Conservation (phyloP, 30 jellyfish, hydroid and myxozoan genomes). For the Phacellophora camtschatica region DNA sequence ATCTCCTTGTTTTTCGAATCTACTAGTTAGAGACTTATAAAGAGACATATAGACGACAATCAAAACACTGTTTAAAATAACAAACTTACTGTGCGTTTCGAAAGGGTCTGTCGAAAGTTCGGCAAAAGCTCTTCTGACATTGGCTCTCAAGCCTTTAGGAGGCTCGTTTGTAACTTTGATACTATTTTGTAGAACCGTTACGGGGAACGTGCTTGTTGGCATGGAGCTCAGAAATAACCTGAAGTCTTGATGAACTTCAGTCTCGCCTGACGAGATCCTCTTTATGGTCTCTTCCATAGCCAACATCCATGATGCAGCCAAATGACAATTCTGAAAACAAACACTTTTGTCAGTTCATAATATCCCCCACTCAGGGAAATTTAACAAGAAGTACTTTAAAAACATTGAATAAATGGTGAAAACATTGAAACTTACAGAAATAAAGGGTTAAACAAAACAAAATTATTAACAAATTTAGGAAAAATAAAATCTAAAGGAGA, state of each 20-base stretch:
- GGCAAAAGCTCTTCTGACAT: conserved; percentile 86
- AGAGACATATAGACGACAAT: too few species aligned
- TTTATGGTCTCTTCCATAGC: conserved; percentile 83
- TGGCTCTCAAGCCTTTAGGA: conserved; percentile 95
- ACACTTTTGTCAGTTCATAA: not conserved
- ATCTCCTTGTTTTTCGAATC: too few species aligned
- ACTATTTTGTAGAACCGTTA: conserved; percentile 92
- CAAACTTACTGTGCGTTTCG: conserved; percentile 83
- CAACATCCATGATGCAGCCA: conserved; percentile 99
- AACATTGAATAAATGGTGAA: too few species aligned
- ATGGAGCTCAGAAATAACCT: conserved; percentile 90
- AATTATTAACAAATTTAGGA: too few species aligned
- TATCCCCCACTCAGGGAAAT: too few species aligned
- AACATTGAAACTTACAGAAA: too few species aligned
- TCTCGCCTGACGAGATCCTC: conserved; percentile 78
- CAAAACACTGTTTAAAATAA: conserved; percentile 36
- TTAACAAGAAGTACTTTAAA: too few species aligned
- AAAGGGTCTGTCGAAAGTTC: conserved; percentile 80
- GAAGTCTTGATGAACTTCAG: conserved; percentile 87
- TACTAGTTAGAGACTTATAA: too few species aligned
- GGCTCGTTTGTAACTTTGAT: conserved; percentile 98
- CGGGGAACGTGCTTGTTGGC: conserved; percentile 97
- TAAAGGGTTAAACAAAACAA: too few species aligned
- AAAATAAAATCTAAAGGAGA: too few species aligned
- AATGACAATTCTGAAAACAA: conserved; percentile 79